phyloP scores from a whole-genome alignment of 1,140 invertebrate species.

The Papilio polytes region DNA sequence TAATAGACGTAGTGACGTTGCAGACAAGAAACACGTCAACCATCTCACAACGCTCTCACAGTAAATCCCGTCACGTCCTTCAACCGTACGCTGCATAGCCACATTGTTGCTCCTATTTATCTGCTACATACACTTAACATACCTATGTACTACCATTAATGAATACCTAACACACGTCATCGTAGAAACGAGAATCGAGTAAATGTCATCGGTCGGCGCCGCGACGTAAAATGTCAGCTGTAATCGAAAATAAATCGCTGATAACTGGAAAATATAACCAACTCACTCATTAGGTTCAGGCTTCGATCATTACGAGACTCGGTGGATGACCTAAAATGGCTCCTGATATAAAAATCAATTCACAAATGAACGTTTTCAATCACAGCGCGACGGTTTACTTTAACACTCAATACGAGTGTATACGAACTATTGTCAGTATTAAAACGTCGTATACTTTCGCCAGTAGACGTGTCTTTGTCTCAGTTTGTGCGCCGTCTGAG shows the following conservation, averaged over 20 bases:
- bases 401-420: not conserved
- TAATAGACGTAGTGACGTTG: not conserved
- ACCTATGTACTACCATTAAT: not conserved
- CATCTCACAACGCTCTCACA: not conserved
- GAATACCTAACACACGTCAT: constrained; percentile 12
- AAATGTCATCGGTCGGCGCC: constrained; percentile 4
- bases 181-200: not conserved
- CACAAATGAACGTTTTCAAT: constrained; percentile 7
- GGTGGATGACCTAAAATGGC: constrained; percentile 6
- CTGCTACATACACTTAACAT: not conserved
- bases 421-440: constrained; percentile 9
- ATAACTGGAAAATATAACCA: constrained; percentile 28
- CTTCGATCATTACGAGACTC: constrained; percentile 23
- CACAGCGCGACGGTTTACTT: not conserved
- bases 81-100: not conserved
- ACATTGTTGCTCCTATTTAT: constrained; percentile 9
- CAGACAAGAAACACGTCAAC: not conserved
- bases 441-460: not conserved
- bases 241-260: constrained; percentile 15
- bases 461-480: not conserved
- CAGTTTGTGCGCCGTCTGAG: constrained; percentile 6
- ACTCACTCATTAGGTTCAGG: constrained; percentile 19
- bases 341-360: constrained; percentile 8
- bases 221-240: constrained; percentile 1
- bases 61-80: constrained; percentile 16